These are phyloP conservation scores for Aphyosemion australe DNA, from an alignment of 2,113 vertebrate genomes.

Conservation along the genomic window DNA sequence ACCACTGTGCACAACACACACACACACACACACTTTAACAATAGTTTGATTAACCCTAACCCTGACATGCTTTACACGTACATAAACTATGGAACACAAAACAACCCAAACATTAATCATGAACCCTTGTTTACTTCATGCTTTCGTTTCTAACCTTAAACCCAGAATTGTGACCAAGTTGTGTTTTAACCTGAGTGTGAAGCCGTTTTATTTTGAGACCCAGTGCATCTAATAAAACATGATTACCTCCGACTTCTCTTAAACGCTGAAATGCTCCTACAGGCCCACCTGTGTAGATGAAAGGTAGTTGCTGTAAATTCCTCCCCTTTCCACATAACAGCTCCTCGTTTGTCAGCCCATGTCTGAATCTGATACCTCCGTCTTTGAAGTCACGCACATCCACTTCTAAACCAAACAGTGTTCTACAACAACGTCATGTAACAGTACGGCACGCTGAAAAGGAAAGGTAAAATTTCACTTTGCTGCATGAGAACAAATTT, in stretches of 20 bases:
- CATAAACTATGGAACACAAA: constrained; percentile 31
- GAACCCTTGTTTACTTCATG: too few relatives aligned
- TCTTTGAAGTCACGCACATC: constrained; percentile 73
- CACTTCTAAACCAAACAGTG: constrained; percentile 41
- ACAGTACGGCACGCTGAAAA: constrained; percentile 2
- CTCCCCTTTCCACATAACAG: constrained; percentile 76
- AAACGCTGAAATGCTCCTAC: constrained; percentile 12
- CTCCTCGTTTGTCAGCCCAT: constrained; percentile 73
- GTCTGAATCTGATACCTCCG: constrained; percentile 81
- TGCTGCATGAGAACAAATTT: not conserved
- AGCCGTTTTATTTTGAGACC: not conserved
- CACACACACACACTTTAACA: constrained; percentile 2
- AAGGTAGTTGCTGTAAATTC: constrained; percentile 82
- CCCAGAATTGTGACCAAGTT: too few relatives aligned
- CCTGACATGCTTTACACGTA: constrained; percentile 17
- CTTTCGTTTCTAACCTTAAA: not conserved
- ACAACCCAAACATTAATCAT: constrained; percentile 6
- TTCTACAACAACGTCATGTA: not conserved
- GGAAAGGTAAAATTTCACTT: not conserved
- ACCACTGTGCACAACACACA: constrained; percentile 4
- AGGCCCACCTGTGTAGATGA: constrained; percentile 83
- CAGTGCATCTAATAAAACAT: not conserved
- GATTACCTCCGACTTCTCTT: not conserved
- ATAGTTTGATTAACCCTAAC: constrained; percentile 8
- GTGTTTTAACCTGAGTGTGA: not conserved